A percentile compares a stretch with the other conserved stretches of the same genome.
These are phyloP conservation scores for Mnemiopsis leidyi DNA, from an alignment of 37 sponge, comb jelly and placozoan species.

Conservation along the genomic window DNA sequence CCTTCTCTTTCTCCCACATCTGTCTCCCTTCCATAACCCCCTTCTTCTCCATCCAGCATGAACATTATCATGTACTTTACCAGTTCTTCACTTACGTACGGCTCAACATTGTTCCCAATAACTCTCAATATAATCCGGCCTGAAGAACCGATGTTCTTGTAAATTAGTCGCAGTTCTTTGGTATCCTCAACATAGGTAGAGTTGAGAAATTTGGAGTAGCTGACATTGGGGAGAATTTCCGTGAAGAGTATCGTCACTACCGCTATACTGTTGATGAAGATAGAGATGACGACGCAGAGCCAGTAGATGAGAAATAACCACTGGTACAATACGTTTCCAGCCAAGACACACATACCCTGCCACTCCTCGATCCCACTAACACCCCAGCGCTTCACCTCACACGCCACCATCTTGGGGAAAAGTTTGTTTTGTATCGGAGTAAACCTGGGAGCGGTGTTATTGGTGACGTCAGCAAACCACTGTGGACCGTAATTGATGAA, in stretches of 20 bases:
- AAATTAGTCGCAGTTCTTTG: not conserved
- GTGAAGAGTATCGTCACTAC: not conserved
- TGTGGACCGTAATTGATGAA: not conserved
- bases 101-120: slow-evolving; percentile 1
- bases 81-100: not conserved
- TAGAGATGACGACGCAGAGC: not conserved
- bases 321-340: slow-evolving; percentile 40
- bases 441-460: not conserved
- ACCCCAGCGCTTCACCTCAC: slow-evolving; percentile 30
- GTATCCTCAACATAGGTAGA: slow-evolving; percentile 32
- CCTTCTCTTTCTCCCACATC: too few relatives aligned
- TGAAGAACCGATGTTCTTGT: not conserved
- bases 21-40: too few relatives aligned
- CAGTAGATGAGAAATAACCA: slow-evolving; percentile 10
- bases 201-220: not conserved
- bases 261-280: not conserved
- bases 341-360: slow-evolving; percentile 40
- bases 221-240: not conserved
- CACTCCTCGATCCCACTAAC: slow-evolving; percentile 32
- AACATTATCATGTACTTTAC: not conserved
- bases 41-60: not conserved
- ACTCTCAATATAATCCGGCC: not conserved
- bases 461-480: not conserved
- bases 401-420: slow-evolving; percentile 27
- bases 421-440: not conserved